Conservation (phyloP, 64 coral and sea anemone species). For the Montipora sp. region DNA sequence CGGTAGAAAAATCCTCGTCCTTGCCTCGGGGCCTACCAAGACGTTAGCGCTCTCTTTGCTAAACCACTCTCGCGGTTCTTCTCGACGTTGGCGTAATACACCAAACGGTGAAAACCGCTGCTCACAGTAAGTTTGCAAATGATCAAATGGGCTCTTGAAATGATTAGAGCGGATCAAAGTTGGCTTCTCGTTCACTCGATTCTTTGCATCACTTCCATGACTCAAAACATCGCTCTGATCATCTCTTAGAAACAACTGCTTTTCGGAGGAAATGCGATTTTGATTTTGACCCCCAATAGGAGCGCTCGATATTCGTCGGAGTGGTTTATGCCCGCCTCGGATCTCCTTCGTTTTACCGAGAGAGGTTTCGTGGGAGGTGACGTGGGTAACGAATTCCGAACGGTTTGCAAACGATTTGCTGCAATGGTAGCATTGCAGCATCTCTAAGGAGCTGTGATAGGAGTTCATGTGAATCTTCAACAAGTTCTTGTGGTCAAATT, state of each 20-base stretch:
- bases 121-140: neutral
- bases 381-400: slow-evolving; percentile 75
- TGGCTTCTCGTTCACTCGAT: neutral
- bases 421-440: slow-evolving; percentile 85
- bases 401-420: slow-evolving; percentile 85
- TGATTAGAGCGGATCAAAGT: neutral
- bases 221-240: neutral
- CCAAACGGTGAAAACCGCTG: slow-evolving; percentile 11
- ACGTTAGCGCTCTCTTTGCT: neutral
- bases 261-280: neutral
- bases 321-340: neutral
- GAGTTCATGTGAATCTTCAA: slow-evolving; percentile 88
- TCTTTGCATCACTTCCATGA: neutral
- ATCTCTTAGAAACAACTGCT: neutral
- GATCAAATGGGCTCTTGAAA: neutral
- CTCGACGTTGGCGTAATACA: slow-evolving; percentile 18
- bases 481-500: slow-evolving; percentile 93
- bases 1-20: slow-evolving; percentile 40
- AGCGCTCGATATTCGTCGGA: slow-evolving; percentile 17
- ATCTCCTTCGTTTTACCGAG: slow-evolving; percentile 30
- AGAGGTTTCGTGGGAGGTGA: slow-evolving; percentile 79
- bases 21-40: slow-evolving; percentile 21
- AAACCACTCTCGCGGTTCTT: slow-evolving; percentile 17
- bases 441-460: slow-evolving; percentile 83
- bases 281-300: neutral